Evolutionary conservation across 2,113 vertebrate genomes (phyloP), one percentile per base, ranked within the genome.

Genomic region (Xyliphius kryptos): DNA sequence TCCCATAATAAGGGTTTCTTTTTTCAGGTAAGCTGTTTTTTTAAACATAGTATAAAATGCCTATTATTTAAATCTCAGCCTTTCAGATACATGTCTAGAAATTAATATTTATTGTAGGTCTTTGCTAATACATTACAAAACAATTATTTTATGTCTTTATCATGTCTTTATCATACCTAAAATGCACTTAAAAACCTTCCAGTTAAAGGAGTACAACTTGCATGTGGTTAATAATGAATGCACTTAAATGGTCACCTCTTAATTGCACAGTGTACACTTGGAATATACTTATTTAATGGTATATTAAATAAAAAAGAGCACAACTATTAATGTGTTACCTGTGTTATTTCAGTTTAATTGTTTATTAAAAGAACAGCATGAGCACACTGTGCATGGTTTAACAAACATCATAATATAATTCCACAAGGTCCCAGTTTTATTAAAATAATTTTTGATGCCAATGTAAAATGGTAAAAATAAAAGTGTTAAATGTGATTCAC

Each of bases 201-300:
- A 52, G 58, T 59, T 66, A 56, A 40, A 53, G 58, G 36, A 7
- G 43, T 46, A 68, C 61, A 72, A 16, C 22, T 55, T 68, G 70
- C 66, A 72, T 60, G 61, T 26, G 52, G 52, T 64, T 12, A 43
- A 41, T 14, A 41, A 41, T 11, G 40, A 12, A 12, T 12, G 40
- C 13, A 14, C 9, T 41, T 12, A 12, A 9, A 10, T 41, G 40
- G 26, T 32, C 26, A 57, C 46, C 36, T 67, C 46, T 47, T 21
- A 40, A 32, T 32, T 32, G 13, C 40, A 41, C 40, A 41, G 40
- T 41, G 40, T 41, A 10, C 40, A 12, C 13, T 11, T 41, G 40
- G 10, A n/a, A 56, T 61, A 14, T 5, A 26, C 55, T 21, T 44
- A 48, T 43, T 58, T 44, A 36, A 13, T n/a, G 9, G 37, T 43